A percentile compares a stretch with the other conserved stretches of the same genome.
These are phyloP conservation scores for Cercopithecus mona DNA, from an alignment of 2,113 vertebrate genomes.

Conservation along the genomic window DNA sequence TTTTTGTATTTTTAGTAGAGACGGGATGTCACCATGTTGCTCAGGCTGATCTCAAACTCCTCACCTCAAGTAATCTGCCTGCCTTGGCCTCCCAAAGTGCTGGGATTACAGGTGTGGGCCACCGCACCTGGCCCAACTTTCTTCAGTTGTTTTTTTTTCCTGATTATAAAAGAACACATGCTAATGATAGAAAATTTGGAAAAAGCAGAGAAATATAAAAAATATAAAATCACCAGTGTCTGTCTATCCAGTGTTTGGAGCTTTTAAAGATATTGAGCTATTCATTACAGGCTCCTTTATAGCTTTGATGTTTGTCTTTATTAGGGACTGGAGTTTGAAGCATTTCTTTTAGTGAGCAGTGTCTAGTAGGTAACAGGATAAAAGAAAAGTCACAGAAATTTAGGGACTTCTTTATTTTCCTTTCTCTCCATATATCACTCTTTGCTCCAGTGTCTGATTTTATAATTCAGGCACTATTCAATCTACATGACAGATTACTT, in stretches of 20 bases:
- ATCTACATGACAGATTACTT: not conserved
- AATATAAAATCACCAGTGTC: not conserved
- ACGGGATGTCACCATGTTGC: not conserved
- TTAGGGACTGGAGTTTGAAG: not conserved
- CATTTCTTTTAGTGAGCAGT: not conserved
- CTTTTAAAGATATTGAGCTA: not conserved
- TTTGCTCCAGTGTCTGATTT: conserved; percentile 11
- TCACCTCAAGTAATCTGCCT: not conserved
- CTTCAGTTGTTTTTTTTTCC: not conserved
- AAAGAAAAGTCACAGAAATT: not conserved
- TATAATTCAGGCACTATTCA: not conserved
- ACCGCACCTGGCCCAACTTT: not conserved
- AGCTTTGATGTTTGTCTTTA: not conserved
- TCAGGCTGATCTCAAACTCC: not conserved
- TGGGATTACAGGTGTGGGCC: not conserved
- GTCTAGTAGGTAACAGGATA: not conserved
- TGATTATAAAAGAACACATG: not conserved
- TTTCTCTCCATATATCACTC: not conserved
- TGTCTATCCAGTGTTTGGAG: not conserved
- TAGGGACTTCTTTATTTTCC: not conserved
- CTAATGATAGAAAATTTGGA: conserved; percentile 16
- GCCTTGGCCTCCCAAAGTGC: not conserved
- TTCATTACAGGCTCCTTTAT: not conserved
- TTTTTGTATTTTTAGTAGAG: not conserved
- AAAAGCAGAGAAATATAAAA: not conserved